phyloP scores from a whole-genome alignment of 2,888 invertebrate species.

The Drosophila paucipuncta region DNA sequence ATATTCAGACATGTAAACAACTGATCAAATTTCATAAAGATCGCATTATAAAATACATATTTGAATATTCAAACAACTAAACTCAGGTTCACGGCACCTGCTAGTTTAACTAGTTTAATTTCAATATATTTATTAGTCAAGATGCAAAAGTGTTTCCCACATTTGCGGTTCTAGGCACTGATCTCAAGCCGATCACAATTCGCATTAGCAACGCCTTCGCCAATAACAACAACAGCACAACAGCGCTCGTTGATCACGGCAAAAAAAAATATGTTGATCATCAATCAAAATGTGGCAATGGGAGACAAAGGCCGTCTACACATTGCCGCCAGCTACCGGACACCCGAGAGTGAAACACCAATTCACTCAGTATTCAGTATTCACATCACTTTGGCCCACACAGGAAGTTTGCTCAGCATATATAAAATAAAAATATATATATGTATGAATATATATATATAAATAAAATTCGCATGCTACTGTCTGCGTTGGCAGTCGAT shows the following conservation, averaged over 20 bases:
- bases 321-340: conserved; percentile 63
- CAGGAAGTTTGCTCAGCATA: conserved; percentile 69
- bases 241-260: conserved; percentile 44
- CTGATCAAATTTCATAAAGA: background rate
- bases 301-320: conserved; percentile 58
- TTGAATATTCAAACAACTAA: background rate
- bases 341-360: conserved; percentile 21
- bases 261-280: conserved; percentile 38
- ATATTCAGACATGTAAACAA: background rate
- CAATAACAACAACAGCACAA: conserved; percentile 10
- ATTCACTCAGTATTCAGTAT: conserved; percentile 8
- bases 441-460: background rate
- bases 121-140: background rate
- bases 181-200: conserved; percentile 54
- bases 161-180: conserved; percentile 21
- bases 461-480: conserved; percentile 62
- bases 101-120: background rate
- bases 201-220: conserved; percentile 53
- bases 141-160: conserved; percentile 41
- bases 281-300: conserved; percentile 65
- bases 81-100: background rate
- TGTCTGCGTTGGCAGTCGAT: conserved; percentile 28
- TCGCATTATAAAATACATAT: background rate
- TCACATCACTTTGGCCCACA: conserved; percentile 52
- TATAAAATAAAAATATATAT: too few relatives aligned